phyloP scores from a whole-genome alignment of 2,797 vertebrate genomes.

The Manis crassicaudata region DNA sequence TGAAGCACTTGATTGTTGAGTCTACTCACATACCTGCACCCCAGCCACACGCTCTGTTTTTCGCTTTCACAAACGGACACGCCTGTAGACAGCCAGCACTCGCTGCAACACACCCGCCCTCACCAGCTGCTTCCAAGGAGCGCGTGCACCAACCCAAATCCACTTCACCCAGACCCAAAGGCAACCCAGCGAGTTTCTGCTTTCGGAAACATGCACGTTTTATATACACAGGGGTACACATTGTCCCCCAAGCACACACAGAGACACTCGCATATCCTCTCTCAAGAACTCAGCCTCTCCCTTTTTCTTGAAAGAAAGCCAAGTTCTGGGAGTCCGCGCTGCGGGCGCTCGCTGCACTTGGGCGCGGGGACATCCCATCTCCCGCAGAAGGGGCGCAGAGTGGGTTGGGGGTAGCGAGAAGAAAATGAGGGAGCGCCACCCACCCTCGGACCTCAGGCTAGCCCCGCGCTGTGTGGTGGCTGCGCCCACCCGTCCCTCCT shows the following conservation, averaged over 20 bases:
- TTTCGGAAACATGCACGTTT: not conserved
- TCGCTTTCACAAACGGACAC: not conserved
- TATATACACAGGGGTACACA: not conserved
- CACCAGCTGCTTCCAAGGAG: too few species aligned
- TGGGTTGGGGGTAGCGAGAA: too few species aligned
- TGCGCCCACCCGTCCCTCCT: not conserved
- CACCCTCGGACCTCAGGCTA: not conserved
- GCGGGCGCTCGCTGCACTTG: accelerated
- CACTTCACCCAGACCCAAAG: not conserved
- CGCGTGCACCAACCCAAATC: not conserved
- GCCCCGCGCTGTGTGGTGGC: accelerated
- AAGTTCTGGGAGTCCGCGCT: not conserved
- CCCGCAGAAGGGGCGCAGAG: not conserved
- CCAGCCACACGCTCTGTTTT: not conserved
- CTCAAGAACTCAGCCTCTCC: not conserved
- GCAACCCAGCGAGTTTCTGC: not conserved
- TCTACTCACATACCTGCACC: not conserved
- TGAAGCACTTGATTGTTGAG: not conserved
- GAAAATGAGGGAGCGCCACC: too few species aligned
- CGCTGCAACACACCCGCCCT: not conserved
- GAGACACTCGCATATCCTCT: not conserved
- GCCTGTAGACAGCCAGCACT: not conserved
- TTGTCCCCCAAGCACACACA: too few species aligned
- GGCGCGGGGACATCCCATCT: not conserved
- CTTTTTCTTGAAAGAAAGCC: not conserved